Evolutionary conservation across 2,113 vertebrate species (phyloP).

Genomic region (Rhabdomys dilectus): DNA sequence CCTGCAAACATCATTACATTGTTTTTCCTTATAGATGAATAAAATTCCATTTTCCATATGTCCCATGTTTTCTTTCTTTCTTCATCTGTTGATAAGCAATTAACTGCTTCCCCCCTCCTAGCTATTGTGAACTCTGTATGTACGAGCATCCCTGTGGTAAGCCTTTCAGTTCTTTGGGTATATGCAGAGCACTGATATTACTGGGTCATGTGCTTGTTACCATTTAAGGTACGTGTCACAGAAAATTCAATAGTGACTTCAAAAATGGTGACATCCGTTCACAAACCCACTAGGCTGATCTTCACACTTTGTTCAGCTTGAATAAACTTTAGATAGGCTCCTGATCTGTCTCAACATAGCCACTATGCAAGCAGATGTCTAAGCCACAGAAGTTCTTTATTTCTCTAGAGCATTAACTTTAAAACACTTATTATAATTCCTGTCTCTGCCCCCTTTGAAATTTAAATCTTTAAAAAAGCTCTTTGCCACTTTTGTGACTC

Average conservation of each 20-base stretch:
- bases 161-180: neutral
- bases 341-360: neutral
- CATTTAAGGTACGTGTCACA: too few species aligned
- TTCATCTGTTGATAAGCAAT: neutral
- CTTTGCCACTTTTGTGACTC: neutral
- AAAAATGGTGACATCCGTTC: neutral
- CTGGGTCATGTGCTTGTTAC: neutral
- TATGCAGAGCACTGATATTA: too few species aligned
- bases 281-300: neutral
- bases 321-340: neutral
- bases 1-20: neutral
- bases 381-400: neutral
- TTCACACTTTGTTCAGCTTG: neutral
- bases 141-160: neutral
- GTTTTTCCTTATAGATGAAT: neutral
- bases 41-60: neutral
- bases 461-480: constrained; percentile 34
- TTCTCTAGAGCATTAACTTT: constrained; percentile 13
- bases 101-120: too few species aligned
- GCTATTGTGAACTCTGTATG: neutral
- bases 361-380: neutral
- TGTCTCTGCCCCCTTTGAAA: constrained; percentile 1
- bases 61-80: neutral
- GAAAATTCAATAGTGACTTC: neutral
- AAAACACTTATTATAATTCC: constrained; percentile 27